These are phyloP conservation scores for Engystomops pustulosus DNA, from an alignment of 2,113 vertebrate genomes.

Conservation along the genomic window DNA sequence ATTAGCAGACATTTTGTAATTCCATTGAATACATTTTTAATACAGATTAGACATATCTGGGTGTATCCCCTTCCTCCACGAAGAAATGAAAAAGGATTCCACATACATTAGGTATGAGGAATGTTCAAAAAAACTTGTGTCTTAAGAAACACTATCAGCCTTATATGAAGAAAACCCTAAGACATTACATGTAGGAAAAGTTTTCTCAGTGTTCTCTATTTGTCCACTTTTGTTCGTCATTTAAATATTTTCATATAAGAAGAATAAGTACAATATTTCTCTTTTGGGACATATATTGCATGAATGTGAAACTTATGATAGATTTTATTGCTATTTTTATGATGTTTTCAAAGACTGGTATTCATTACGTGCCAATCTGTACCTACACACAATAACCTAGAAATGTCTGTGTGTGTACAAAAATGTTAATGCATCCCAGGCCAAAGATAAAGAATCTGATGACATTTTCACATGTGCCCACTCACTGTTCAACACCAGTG, in stretches of 20 bases:
- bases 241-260: not conserved
- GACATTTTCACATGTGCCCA: constrained; percentile 14
- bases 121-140: too few relatives aligned
- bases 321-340: not conserved
- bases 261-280: not conserved
- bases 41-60: too few relatives aligned
- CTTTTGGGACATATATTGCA: not conserved
- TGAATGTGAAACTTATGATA: not conserved
- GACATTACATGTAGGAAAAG: not conserved
- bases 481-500: not conserved
- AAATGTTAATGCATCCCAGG: not conserved
- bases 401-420: not conserved
- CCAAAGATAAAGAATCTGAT: not conserved
- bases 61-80: too few relatives aligned
- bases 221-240: not conserved
- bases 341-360: constrained; percentile 5
- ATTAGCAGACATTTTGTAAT: too few relatives aligned
- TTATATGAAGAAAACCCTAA: too few relatives aligned
- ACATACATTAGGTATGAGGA: too few relatives aligned
- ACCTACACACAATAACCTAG: not conserved
- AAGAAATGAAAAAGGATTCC: too few relatives aligned
- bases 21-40: too few relatives aligned
- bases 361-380: constrained; percentile 1
- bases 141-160: too few relatives aligned
- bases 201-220: not conserved